phyloP scores from a whole-genome alignment of 2,888 invertebrate species.

The Galerucella nymphaeae region DNA sequence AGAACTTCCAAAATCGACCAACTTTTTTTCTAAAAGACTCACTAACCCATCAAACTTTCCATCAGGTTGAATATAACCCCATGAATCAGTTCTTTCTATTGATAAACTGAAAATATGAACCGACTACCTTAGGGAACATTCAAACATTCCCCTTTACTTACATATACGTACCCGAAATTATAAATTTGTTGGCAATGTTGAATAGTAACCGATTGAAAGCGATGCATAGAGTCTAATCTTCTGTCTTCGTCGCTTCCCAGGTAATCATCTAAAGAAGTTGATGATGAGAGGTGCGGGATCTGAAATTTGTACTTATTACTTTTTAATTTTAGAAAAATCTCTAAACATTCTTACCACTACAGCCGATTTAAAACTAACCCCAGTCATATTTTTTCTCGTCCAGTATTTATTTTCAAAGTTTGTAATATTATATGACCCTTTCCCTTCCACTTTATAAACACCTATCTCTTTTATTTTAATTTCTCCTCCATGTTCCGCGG shows the following conservation, averaged over 20 bases:
- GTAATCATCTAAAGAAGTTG: constrained; percentile 66
- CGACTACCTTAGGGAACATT: too few relatives aligned
- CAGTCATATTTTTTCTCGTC: constrained; percentile 68
- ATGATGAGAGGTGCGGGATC: background rate
- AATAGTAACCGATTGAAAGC: constrained; percentile 72
- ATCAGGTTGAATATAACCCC: constrained; percentile 72
- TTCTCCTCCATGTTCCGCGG: constrained; percentile 67
- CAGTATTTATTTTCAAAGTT: constrained; percentile 57
- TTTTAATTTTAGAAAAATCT: background rate
- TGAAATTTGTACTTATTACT: background rate
- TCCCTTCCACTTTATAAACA: constrained; percentile 61
- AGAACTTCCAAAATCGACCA: constrained; percentile 75
- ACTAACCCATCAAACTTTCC: constrained; percentile 76
- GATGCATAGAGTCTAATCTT: constrained; percentile 73
- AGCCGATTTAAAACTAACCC: constrained; percentile 68
- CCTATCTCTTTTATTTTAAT: constrained; percentile 67
- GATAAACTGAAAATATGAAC: constrained; percentile 61
- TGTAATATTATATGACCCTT: constrained; percentile 46
- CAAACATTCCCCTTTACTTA: too few relatives aligned
- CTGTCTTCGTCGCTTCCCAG: constrained; percentile 66
- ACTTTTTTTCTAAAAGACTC: constrained; percentile 67
- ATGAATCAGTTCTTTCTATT: constrained; percentile 68
- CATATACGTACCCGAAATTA: constrained; percentile 75
- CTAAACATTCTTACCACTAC: constrained; percentile 65
- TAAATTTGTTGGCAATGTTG: constrained; percentile 72